Conservation (phyloP, 2,888 invertebrate species). For the Drosophila affinis region DNA sequence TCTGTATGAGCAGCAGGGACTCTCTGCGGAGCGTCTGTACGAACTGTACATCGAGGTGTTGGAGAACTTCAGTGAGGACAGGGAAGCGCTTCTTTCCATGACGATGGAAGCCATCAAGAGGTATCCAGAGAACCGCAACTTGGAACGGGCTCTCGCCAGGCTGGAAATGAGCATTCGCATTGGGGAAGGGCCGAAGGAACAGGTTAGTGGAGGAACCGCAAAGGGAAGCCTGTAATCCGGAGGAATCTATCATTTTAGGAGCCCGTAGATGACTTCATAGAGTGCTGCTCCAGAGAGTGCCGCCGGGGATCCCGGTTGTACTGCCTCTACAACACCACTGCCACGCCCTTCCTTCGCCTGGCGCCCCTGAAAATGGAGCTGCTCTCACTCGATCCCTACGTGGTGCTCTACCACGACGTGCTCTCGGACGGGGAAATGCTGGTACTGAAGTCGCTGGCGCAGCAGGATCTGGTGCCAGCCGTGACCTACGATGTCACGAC, state of each 20-base stretch:
- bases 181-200: background rate
- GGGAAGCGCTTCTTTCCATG: too few relatives aligned
- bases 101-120: background rate
- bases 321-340: slow-evolving; percentile 52
- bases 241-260: background rate
- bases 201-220: background rate
- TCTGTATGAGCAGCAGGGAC: slow-evolving; percentile 3
- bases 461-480: slow-evolving; percentile 82
- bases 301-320: slow-evolving; percentile 22
- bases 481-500: slow-evolving; percentile 86
- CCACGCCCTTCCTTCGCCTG: slow-evolving; percentile 40
- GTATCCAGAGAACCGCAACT: background rate
- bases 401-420: slow-evolving; percentile 85
- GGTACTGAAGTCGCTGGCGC: slow-evolving; percentile 81
- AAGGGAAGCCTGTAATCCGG: background rate
- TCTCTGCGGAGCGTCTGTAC: background rate
- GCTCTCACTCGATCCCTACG: slow-evolving; percentile 84
- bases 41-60: background rate
- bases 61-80: background rate
- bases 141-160: background rate
- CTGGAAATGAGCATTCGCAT: background rate
- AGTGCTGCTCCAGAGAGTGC: background rate
- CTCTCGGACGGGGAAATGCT: slow-evolving; percentile 84
- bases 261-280: background rate
- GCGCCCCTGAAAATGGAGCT: slow-evolving; percentile 85